A percentile compares a stretch with the other conserved stretches of the same genome.
phyloP scores from a whole-genome alignment of 2,888 invertebrate genomes.

The Trissoscelio sp. region DNA sequence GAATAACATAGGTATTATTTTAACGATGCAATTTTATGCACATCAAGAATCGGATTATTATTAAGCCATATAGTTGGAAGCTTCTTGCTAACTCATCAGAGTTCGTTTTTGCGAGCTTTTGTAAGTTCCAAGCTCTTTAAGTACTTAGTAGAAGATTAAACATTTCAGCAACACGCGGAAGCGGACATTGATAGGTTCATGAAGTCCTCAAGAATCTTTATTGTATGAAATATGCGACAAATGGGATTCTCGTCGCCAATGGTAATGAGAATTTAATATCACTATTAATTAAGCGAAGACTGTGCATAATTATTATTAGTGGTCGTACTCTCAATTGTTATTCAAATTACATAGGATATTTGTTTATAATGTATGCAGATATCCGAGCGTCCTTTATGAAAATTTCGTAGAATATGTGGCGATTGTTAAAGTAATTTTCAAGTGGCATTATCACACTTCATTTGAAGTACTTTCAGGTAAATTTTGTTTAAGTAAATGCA shows the following conservation, averaged over 20 bases:
- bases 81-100: conserved; percentile 39
- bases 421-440: conserved; percentile 31
- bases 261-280: conserved; percentile 25
- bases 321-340: background rate
- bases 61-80: conserved; percentile 13
- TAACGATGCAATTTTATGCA: conserved; percentile 33
- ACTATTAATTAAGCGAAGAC: conserved; percentile 3
- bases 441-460: conserved; percentile 15
- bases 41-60: conserved; percentile 43
- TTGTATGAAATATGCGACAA: conserved; percentile 31
- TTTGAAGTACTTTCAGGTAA: conserved; percentile 16
- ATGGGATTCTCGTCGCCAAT: conserved; percentile 21
- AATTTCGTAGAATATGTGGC: conserved; percentile 16
- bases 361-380: conserved; percentile 1
- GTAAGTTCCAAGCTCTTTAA: conserved; percentile 48
- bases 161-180: conserved; percentile 36
- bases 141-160: conserved; percentile 40
- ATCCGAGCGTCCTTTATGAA: background rate
- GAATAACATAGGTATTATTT: conserved; percentile 26
- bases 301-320: conserved; percentile 14
- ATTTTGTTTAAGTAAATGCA: conserved; percentile 31
- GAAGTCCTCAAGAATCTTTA: conserved; percentile 30
- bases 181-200: conserved; percentile 38
- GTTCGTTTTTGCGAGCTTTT: conserved; percentile 40
- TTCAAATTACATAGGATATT: background rate